Percentiles rank a stretch among this genome's conserved stretches.
Evolutionary conservation across 64 coral and sea anemone genomes (phyloP).

Genomic region (Acropora tenuis): DNA sequence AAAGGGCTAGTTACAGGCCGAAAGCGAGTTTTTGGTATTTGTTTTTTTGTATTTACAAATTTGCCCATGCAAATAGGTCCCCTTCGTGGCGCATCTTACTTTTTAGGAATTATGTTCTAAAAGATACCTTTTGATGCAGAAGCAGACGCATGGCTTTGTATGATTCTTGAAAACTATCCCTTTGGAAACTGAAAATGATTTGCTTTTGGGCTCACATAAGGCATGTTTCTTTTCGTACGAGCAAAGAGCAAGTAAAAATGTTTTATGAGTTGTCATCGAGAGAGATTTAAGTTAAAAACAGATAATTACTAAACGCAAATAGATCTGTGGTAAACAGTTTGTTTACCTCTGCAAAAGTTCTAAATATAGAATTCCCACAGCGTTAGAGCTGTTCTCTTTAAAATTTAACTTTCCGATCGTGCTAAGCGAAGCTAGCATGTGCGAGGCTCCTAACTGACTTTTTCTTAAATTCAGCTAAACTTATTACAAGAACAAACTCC

Average conservation of each 20-base stretch:
- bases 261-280: no score
- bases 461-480: no score
- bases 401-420: no score
- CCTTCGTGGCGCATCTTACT: slow-evolving; percentile 20
- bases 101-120: slow-evolving; percentile 28
- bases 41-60: neutral
- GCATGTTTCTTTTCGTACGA: neutral
- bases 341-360: no score
- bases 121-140: slow-evolving; percentile 30
- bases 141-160: slow-evolving; percentile 9
- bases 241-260: neutral
- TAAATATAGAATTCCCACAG: no score
- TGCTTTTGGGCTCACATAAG: slow-evolving; percentile 39
- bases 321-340: no score
- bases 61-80: slow-evolving; percentile 34
- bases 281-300: no score
- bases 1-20: no score
- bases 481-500: no score
- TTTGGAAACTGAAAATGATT: slow-evolving; percentile 48
- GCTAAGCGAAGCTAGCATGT: slow-evolving; percentile 50
- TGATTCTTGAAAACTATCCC: slow-evolving; percentile 26
- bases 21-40: no score
- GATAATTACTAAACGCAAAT: no score
- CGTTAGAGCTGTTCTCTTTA: no score
- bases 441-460: slow-evolving; percentile 31